Evolutionary conservation across 2,797 vertebrate species (phyloP), one percentile per base, ranked within the genome.

Genomic region (Geotria australis): DNA sequence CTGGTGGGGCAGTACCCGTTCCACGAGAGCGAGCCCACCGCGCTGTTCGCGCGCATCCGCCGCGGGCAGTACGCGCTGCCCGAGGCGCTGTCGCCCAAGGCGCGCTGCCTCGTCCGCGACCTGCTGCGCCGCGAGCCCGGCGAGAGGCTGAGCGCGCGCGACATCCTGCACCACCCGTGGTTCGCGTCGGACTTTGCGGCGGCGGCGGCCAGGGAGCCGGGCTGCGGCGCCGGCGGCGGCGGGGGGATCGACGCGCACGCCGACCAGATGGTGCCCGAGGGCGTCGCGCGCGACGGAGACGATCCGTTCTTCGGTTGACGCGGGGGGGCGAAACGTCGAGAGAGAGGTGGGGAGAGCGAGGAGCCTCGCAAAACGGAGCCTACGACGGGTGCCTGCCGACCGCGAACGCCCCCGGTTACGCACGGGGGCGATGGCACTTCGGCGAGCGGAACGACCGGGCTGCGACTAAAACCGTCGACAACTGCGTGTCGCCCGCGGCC

Each of bases 91-190:
- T 86, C 91, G 1, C 85, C 91, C 58, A 91, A 93, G 78, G 91
- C 91, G 57, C 88, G 85, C 77, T 98, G 91, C 80, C 77, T 98
- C 68, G 91, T 98, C 74, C 85, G 88, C 69, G 89, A 85, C 74
- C 79, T 98, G 63, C 78, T 98, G 60, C 80, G 88, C 57, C 75
- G 88, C 63, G 85, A 98, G 69, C 91, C 91, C n/a, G 71, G 79
- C 0, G 89, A 98, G 72, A 74, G 91, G 70, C 83, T 98, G 67
- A 95, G 91, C 59, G 89, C 91, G 11, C 79, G 85, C 68, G 91
- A 98, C 70, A 86, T 98, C 67, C 78, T 98, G 73, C 80, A 83
- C 73, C 91, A 98, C 71, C 89, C 91, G 9, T 98, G 91, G 91
- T 95, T 98, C 64, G 66, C 75, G 61, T 77, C 81, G 61, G 78